These are phyloP conservation scores for Syngnathus scovelli DNA, from an alignment of 2,113 vertebrate genomes.

Conservation along the genomic window DNA sequence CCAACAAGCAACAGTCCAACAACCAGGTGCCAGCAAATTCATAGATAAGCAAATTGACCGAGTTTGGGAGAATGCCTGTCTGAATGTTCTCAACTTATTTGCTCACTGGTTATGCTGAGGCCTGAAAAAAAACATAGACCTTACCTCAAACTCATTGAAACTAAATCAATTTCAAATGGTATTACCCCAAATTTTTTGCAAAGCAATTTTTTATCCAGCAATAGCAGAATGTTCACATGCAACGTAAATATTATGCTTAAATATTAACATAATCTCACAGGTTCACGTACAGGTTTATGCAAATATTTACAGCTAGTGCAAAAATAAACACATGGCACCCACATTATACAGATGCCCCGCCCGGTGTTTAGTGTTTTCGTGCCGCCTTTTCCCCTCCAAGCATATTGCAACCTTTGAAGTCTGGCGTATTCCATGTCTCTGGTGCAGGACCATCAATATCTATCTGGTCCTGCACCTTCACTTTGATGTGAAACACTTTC, in stretches of 20 bases:
- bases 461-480: slow-evolving; percentile 19
- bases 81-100: not conserved
- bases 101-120: too few relatives aligned
- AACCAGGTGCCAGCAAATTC: slow-evolving; percentile 19
- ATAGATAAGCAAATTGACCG: not conserved
- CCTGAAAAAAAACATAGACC: too few relatives aligned
- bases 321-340: slow-evolving; percentile 13
- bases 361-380: slow-evolving; percentile 18
- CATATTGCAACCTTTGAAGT: slow-evolving; percentile 43
- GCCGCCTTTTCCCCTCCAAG: slow-evolving; percentile 5
- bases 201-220: not conserved
- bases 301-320: slow-evolving; percentile 5
- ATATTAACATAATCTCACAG: slow-evolving; percentile 1
- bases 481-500: slow-evolving; percentile 24
- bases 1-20: slow-evolving; percentile 52
- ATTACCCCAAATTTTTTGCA: too few relatives aligned
- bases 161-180: not conserved
- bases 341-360: slow-evolving; percentile 20
- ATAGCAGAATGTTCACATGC: not conserved
- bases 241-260: not conserved
- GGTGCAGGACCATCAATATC: slow-evolving; percentile 28
- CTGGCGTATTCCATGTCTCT: slow-evolving; percentile 18
- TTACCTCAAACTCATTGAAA: not conserved
- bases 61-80: not conserved
- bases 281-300: not conserved